Evolutionary conservation across 2,113 vertebrate genomes (phyloP), one percentile per base, ranked within the genome.

Genomic region (Tringa solitaria): DNA sequence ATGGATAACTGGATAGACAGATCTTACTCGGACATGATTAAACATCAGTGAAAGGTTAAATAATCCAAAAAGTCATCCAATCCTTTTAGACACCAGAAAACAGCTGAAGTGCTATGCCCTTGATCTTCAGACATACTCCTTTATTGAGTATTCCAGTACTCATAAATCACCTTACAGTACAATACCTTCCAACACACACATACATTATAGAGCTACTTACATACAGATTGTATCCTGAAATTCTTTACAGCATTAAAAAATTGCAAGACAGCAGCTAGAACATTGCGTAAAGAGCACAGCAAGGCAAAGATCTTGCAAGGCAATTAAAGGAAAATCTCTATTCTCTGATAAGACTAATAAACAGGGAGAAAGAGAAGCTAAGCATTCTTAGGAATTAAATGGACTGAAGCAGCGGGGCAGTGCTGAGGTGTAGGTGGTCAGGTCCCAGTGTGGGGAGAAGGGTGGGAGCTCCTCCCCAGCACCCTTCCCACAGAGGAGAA

Each of bases 91-190:
- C 27, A 90, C 51, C 8, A 8, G 88, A 78, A 96, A 95, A 92
- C 43, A 84, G 46, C 76, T 86, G 83, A 96, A 81, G 57, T 90
- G 60, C 26, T 95, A 11, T 94, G 95, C 80, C 92, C 76, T 96
- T 95, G 90, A 76, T 95, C 83, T 87, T 73, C 77, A 94, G 46
- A 86, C 5, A 0, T 61, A 92, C 45, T 93, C 80, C 53, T 95
- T 96, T 96, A 97, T 87, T 95, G 88, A 93, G 90, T 70, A 92
- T 93, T 96, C 76, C 48, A 87, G 76, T 68, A 87, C 33, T 53
- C 60, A 96, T 97, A 96, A 97, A 97, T 96, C 96, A 92, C 80
- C 73, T 84, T 84, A 69, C 45, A 93, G 68, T 89, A 89, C 90
- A 94, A 96, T 93, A 84, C 73, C 76, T 97, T 96, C 86, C 89